A percentile compares a stretch with the other conserved stretches of the same genome.
These are phyloP conservation scores for Chrysolina americana DNA, from an alignment of 2,888 invertebrate species.

Conservation along the genomic window DNA sequence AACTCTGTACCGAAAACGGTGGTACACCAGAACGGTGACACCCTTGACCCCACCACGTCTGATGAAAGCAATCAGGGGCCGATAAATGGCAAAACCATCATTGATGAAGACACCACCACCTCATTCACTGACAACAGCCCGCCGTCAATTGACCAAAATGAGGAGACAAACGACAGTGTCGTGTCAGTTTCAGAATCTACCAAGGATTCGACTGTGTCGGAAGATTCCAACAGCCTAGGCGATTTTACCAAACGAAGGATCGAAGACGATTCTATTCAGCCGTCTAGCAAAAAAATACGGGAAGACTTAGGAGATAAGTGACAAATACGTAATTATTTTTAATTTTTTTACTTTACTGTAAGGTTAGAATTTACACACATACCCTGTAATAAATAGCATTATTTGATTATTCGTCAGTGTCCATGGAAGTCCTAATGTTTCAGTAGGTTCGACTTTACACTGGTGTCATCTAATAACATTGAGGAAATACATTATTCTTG, in stretches of 20 bases:
- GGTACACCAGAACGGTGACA: constrained; percentile 70
- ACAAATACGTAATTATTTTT: constrained; percentile 66
- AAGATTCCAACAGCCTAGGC: constrained; percentile 58
- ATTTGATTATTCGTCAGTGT: constrained; percentile 39
- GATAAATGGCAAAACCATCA: constrained; percentile 67
- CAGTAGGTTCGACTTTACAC: constrained; percentile 1
- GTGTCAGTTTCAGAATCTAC: constrained; percentile 67
- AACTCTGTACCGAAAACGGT: constrained; percentile 63
- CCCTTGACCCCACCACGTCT: constrained; percentile 70
- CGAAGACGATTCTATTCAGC: constrained; percentile 68
- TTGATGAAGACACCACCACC: constrained; percentile 81
- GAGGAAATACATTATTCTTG: constrained; percentile 11
- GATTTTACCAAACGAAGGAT: constrained; percentile 63
- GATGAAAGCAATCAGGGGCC: constrained; percentile 86
- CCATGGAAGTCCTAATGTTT: constrained; percentile 17
- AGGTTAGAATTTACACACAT: constrained; percentile 56
- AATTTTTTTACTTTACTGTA: constrained; percentile 58
- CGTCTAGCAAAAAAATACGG: constrained; percentile 72
- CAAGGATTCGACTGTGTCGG: constrained; percentile 65
- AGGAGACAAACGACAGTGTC: constrained; percentile 73
- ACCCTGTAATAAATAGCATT: constrained; percentile 51
- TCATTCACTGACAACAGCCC: constrained; percentile 85
- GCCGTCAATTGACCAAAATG: constrained; percentile 69
- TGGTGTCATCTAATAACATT: constrained; percentile 15
- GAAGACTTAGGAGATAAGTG: constrained; percentile 71